Base-by-base conservation (phyloP, 2,113 vertebrate species). In the Anser brachyrhynchus region DNA sequence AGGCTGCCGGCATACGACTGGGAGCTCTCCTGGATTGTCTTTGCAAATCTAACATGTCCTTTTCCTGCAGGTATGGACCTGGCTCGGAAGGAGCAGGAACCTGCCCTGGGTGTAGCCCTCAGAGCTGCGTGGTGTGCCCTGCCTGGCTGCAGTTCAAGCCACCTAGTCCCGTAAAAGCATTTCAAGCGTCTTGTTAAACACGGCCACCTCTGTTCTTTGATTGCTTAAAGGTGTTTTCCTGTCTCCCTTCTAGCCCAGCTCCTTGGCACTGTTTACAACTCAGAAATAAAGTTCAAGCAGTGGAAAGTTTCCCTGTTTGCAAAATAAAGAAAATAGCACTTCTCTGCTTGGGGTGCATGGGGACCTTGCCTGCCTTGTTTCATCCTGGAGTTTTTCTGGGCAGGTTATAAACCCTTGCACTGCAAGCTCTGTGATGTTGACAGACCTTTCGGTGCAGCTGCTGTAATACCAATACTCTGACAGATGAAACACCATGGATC, bases 1-100 rank as follows among this genome's bases (percentile, higher is more conserved):
- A 14, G 2, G 0, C 1, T 18, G 46, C 26, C 57, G 41, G 12
- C 14, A 14, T 15, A 5, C 14, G 33, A 31, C 1, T 12, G 26
- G 41, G 41, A 71, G 25, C 11, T 76, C 33, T 59, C 28, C n/a
- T 90, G 55, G 5, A 6, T 28, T 51, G 19, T 25, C 13, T 52
- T 84, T 78, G 61, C 39, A 49, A 49, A 18, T 8, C 29, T 57
- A 23, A 44, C 0, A 0, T n/a, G 17, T 8, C 17, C 14, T 59
- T 35, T 28, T 54, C 19, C 26, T 85, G 57, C 71, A 83, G 75
- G 46, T 51, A 11, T 9, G 37, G 21, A 12, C 6, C 20, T 3
- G 43, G 21, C 37, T 92, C 61, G 19, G 61, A 39, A 59, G 33
- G 29, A 31, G 11, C 29, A 13, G 52, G 43, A 51, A 3, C 21